Evolutionary conservation across 1,140 invertebrate species (phyloP), one percentile per base, ranked within the genome.

Genomic region (Drosophila baimaii): DNA sequence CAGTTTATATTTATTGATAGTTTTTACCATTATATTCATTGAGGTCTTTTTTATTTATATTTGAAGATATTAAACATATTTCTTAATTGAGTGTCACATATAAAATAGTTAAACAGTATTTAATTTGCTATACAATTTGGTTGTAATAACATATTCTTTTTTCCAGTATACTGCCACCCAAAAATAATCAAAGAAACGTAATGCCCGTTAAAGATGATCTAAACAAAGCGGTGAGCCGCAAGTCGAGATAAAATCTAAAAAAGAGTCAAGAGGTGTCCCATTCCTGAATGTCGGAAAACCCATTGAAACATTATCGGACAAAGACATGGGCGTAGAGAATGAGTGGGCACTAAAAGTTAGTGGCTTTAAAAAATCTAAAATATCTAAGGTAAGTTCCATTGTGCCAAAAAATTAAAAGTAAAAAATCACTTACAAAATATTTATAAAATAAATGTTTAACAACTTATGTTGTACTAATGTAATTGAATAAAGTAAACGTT

Each of bases 261-360:
- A 13, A 17, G n/a, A 10, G 25, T 49, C 13, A 15, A 46, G 21
- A 9, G 9, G 44, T 46, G 23, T n/a, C 25, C 25, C 25, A 17
- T 19, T 51, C 10, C n/a, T 19, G 27, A 51, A 49, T 3, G 23
- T 27, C 23, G 15, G 23, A 17, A 49, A 49, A 17, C 25, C 46
- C 25, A 49, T 17, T 49, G 5, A 49, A 47, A 27, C 7, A 17
- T 49, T 27, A 49, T 49, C 46, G 46, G 44, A 25, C 15, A 17
- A 17, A 17, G 9, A 27, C 23, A 17, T 12, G 9, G 6, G 9
- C 25, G 15, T 49, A 49, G n/a, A 2, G 9, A 29, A 5, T 17
- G 9, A 25, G 41, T 5, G 10, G 10, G 0, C 5, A 19, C 17
- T 13, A 2, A 6, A 21, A 12, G 4, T 31, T 31, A 12, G 31